A percentile compares a stretch with the other conserved stretches of the same genome.
phyloP scores from a whole-genome alignment of 2,888 invertebrate species.

The Megastigmus dorsalis region DNA sequence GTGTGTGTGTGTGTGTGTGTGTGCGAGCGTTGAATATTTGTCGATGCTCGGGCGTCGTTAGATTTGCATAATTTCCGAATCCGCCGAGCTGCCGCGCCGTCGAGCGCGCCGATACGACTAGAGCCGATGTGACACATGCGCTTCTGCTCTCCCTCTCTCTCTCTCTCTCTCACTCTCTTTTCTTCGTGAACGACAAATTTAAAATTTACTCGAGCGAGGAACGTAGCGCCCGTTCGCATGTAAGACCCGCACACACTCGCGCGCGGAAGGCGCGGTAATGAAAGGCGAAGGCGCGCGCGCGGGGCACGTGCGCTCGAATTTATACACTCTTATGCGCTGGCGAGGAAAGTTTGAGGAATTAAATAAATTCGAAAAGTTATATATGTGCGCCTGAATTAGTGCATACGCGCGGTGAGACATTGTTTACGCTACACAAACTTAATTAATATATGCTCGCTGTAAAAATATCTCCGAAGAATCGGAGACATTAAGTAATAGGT shows the following conservation, averaged over 20 bases:
- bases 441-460: too few relatives aligned
- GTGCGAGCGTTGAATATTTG: slow-evolving; percentile 58
- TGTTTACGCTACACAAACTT: too few relatives aligned
- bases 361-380: not conserved
- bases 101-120: slow-evolving; percentile 58
- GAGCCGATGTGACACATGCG: slow-evolving; percentile 48
- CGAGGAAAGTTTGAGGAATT: too few relatives aligned
- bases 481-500: too few relatives aligned
- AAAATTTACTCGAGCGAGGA: slow-evolving; percentile 6
- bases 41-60: slow-evolving; percentile 57
- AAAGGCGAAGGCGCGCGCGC: too few relatives aligned
- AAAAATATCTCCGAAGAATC: too few relatives aligned
- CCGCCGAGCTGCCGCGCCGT: slow-evolving; percentile 58
- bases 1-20: too few relatives aligned
- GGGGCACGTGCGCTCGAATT: not conserved
- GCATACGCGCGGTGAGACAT: not conserved
- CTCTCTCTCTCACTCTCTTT: not conserved
- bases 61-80: slow-evolving; percentile 72
- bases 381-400: too few relatives aligned
- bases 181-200: slow-evolving; percentile 9
- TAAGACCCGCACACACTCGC: too few relatives aligned
- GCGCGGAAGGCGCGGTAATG: too few relatives aligned
- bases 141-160: not conserved
- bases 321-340: not conserved
- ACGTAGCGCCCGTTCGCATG: too few relatives aligned